Evolutionary conservation across 1,140 invertebrate genomes (phyloP).

Genomic region (Parasteatoda tepidariorum): DNA sequence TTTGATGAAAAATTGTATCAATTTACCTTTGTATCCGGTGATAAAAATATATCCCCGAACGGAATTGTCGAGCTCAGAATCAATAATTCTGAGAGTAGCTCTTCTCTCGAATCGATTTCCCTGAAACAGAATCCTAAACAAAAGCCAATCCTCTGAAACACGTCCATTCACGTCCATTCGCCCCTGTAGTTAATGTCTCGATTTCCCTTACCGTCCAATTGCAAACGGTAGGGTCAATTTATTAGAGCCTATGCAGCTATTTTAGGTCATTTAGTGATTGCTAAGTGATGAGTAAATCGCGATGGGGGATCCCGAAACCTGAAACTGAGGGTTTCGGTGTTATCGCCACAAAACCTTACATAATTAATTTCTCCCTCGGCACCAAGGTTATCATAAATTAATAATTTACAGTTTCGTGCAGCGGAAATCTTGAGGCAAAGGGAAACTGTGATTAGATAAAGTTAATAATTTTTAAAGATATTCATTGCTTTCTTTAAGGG

Average conservation of each 20-base stretch:
- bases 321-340: constrained; percentile 12
- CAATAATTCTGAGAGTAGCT: no score
- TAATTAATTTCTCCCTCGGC: constrained; percentile 45
- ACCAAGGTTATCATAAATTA: constrained; percentile 44
- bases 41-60: no score
- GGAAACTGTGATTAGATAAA: constrained; percentile 18
- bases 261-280: background rate
- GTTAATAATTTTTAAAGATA: constrained; percentile 35
- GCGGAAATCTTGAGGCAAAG: no score
- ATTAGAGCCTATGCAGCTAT: constrained; percentile 5
- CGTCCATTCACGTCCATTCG: background rate
- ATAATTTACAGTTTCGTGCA: constrained; percentile 37
- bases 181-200: constrained; percentile 4
- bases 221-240: background rate
- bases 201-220: constrained; percentile 5
- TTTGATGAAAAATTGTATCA: no score
- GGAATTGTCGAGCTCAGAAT: no score
- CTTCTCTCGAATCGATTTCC: no score
- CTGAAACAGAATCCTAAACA: no score
- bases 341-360: constrained; percentile 45
- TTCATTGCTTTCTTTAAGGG: constrained; percentile 19
- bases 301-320: constrained; percentile 11
- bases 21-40: no score
- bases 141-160: background rate
- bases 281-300: constrained; percentile 43